Percentiles rank a stretch among this genome's conserved stretches.
Conservation (phyloP, 2,888 invertebrate genomes). For the Zhuqinia jingwanae region DNA sequence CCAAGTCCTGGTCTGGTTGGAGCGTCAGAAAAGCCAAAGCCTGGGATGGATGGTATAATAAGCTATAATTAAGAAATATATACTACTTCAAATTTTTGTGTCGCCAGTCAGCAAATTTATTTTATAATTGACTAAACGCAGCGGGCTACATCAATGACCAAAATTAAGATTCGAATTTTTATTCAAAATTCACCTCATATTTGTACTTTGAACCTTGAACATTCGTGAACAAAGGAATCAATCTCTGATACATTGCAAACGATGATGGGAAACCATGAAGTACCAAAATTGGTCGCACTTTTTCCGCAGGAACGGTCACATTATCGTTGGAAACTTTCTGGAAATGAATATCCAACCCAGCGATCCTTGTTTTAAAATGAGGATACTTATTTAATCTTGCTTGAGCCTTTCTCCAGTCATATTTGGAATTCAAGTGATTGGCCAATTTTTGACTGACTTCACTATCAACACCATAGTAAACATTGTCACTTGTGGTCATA, state of each 20-base stretch:
- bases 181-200: conserved; percentile 50
- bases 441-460: conserved; percentile 85
- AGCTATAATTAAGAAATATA: conserved; percentile 63
- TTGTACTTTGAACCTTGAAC: conserved; percentile 50
- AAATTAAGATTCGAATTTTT: too few relatives aligned
- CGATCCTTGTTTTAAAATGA: conserved; percentile 89
- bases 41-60: conserved; percentile 83
- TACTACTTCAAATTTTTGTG: too few relatives aligned
- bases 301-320: conserved; percentile 56
- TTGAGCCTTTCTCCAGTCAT: conserved; percentile 88
- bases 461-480: conserved; percentile 89
- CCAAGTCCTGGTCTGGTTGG: conserved; percentile 81
- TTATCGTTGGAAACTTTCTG: conserved; percentile 82
- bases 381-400: conserved; percentile 86
- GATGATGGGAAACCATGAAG: conserved; percentile 63
- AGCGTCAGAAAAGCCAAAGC: conserved; percentile 83
- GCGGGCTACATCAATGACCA: too few relatives aligned
- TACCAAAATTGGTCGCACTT: conserved; percentile 58
- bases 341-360: conserved; percentile 89
- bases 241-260: conserved; percentile 55
- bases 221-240: conserved; percentile 54
- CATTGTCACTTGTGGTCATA: conserved; percentile 40
- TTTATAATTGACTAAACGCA: too few relatives aligned
- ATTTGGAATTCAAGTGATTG: conserved; percentile 89
- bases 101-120: too few relatives aligned